Evolutionary conservation across 2,797 vertebrate species (phyloP).

Genomic region (Harpagifer antarcticus): DNA sequence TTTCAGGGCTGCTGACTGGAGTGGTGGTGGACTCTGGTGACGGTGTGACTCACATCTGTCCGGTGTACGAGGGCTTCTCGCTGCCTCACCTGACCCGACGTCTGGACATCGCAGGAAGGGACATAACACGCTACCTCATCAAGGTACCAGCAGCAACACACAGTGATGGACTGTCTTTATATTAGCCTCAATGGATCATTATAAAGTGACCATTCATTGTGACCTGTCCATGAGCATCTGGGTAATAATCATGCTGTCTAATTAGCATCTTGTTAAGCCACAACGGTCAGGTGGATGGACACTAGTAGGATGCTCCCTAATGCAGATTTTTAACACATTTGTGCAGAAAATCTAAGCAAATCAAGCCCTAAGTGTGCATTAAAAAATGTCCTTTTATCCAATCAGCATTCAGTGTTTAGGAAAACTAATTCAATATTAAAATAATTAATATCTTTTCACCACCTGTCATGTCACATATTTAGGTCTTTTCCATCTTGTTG

Average conservation of each 20-base stretch:
- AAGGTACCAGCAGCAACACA: slow-evolving; percentile 59
- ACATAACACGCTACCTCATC: slow-evolving; percentile 83
- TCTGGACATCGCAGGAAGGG: slow-evolving; percentile 80
- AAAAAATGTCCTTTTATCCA: not conserved
- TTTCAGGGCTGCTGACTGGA: slow-evolving; percentile 75
- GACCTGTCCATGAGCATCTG: no score
- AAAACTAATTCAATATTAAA: not conserved
- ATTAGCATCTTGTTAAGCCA: no score
- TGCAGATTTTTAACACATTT: no score
- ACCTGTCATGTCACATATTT: not conserved
- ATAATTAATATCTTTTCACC: not conserved
- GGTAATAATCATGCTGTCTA: no score
- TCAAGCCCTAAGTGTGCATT: no score
- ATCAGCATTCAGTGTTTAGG: not conserved
- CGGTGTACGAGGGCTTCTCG: slow-evolving; percentile 80
- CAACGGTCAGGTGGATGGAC: no score
- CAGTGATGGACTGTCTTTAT: not conserved
- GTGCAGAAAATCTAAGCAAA: no score
- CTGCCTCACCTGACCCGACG: slow-evolving; percentile 80
- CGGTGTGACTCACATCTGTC: slow-evolving; percentile 81
- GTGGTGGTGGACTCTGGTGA: slow-evolving; percentile 81
- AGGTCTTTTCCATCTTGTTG: not conserved
- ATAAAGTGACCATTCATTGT: no score
- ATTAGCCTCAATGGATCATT: no score
- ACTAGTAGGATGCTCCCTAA: no score